phyloP scores from a whole-genome alignment of 2,888 invertebrate species.

The Priapulus caudatus region DNA sequence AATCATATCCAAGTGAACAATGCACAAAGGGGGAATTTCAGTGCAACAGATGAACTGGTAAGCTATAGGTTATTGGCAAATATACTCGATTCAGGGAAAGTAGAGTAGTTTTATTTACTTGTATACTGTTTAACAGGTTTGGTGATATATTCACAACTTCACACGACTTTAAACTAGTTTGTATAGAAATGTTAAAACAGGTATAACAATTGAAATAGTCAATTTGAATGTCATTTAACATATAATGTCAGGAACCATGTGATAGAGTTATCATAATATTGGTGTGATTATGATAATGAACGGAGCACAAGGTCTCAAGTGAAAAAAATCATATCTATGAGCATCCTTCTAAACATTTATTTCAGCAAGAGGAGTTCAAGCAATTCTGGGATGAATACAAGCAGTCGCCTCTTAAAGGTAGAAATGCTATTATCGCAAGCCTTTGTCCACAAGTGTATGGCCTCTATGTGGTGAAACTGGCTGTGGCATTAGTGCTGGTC shows the following conservation, averaged over 20 bases:
- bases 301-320: too few species aligned
- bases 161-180: too few species aligned
- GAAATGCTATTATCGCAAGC: constrained; percentile 63
- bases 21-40: constrained; percentile 33
- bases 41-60: constrained; percentile 36
- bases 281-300: too few species aligned
- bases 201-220: too few species aligned
- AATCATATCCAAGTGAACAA: constrained; percentile 50
- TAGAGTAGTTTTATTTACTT: too few species aligned
- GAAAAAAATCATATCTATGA: neutral
- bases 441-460: constrained; percentile 82
- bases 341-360: constrained; percentile 12
- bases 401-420: constrained; percentile 52
- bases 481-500: constrained; percentile 53
- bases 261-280: too few species aligned
- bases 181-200: too few species aligned
- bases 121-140: too few species aligned
- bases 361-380: constrained; percentile 52
- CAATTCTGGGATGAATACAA: constrained; percentile 58
- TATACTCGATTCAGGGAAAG: too few species aligned
- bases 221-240: too few species aligned
- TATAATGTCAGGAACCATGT: too few species aligned
- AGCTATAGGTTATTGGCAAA: constrained; percentile 11
- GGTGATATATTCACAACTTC: too few species aligned
- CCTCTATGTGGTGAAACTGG: constrained; percentile 71